Evolutionary conservation across 1,140 invertebrate species (phyloP).

Genomic region (Apocrypta bakeri): DNA sequence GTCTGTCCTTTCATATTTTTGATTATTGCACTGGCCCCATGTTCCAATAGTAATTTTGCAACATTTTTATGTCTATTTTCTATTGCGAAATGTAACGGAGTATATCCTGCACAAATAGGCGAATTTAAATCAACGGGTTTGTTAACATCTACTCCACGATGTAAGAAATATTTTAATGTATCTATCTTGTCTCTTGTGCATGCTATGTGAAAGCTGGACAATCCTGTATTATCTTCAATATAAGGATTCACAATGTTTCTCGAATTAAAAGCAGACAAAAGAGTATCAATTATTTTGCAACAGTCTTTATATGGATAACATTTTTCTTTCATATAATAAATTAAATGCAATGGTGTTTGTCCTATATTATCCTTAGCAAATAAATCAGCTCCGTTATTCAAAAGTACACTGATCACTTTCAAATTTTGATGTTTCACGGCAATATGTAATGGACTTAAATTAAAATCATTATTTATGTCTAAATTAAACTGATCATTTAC

Average conservation of each 20-base stretch:
- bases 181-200: conserved; percentile 16
- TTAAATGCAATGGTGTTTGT: conserved; percentile 26
- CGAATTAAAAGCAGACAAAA: conserved; percentile 11
- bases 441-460: conserved; percentile 18
- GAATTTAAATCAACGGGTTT: conserved; percentile 5
- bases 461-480: not conserved
- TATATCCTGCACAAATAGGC: conserved; percentile 8
- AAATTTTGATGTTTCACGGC: conserved; percentile 22
- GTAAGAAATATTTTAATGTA: conserved; percentile 10
- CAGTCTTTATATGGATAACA: conserved; percentile 8
- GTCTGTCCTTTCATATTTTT: conserved; percentile 7
- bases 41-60: not conserved
- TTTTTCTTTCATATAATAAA: conserved; percentile 23
- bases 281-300: conserved; percentile 18
- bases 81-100: conserved; percentile 38
- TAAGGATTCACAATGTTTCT: not conserved
- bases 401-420: conserved; percentile 15
- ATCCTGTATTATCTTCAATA: conserved; percentile 2
- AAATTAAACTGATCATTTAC: not conserved
- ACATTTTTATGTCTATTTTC: conserved; percentile 2
- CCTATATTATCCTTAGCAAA: not conserved
- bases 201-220: conserved; percentile 42
- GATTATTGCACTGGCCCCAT: conserved; percentile 23
- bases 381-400: conserved; percentile 22
- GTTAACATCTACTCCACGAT: conserved; percentile 9